phyloP scores from a whole-genome alignment of 2,797 vertebrate genomes.

The Neosalanx taihuensis region DNA sequence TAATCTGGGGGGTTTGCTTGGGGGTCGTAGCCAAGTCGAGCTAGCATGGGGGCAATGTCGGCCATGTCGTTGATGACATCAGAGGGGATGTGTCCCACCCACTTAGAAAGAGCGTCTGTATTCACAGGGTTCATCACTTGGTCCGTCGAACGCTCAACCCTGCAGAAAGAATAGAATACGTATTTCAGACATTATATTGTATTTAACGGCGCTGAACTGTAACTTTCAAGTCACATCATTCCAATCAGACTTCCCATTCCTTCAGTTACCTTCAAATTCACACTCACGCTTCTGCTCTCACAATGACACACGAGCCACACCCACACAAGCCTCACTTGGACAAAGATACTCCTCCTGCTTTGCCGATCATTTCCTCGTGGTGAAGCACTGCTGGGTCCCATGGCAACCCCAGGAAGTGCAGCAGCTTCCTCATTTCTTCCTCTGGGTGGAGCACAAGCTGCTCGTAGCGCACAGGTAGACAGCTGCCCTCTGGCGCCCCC shows the following conservation, averaged over 20 bases:
- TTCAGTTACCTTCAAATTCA: background rate
- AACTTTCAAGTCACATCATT: too few relatives aligned
- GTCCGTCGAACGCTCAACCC: slow-evolving; percentile 93
- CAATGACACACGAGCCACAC: background rate
- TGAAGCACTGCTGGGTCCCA: slow-evolving; percentile 90
- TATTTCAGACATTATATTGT: too few relatives aligned
- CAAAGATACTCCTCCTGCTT: slow-evolving; percentile 90
- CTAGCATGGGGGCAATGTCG: slow-evolving; percentile 91
- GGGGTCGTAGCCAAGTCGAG: slow-evolving; percentile 90
- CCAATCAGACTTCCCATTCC: background rate
- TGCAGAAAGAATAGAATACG: slow-evolving; percentile 44
- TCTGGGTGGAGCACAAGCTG: slow-evolving; percentile 86
- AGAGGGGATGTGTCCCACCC: slow-evolving; percentile 89
- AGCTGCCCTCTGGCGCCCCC: slow-evolving; percentile 75
- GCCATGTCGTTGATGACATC: slow-evolving; percentile 92
- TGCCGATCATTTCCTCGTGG: slow-evolving; percentile 93
- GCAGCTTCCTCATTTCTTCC: slow-evolving; percentile 86
- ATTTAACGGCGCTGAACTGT: too few relatives aligned
- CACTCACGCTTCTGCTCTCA: background rate
- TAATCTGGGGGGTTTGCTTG: slow-evolving; percentile 92
- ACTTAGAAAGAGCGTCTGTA: slow-evolving; percentile 88
- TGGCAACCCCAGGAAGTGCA: slow-evolving; percentile 84
- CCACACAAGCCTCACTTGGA: slow-evolving; percentile 82
- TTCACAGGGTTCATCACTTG: slow-evolving; percentile 97
- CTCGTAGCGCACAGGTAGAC: slow-evolving; percentile 86